Evolutionary conservation across 2,888 invertebrate species (phyloP).

Genomic region (Mimas tiliae): DNA sequence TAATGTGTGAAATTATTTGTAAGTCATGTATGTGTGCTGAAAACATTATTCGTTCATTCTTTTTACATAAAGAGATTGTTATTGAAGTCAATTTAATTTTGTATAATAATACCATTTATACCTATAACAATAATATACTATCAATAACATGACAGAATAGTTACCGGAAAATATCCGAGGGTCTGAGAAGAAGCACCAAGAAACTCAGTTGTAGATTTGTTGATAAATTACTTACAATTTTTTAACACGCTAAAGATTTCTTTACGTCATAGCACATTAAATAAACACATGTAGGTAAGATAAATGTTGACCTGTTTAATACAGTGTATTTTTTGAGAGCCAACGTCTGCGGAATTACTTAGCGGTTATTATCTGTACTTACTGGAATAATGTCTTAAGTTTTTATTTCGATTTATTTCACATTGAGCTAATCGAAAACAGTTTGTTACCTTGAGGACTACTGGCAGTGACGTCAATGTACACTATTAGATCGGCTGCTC

Average conservation of each 20-base stretch:
- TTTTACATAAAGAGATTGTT: too few relatives aligned
- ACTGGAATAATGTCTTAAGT: background rate
- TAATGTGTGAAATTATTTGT: too few relatives aligned
- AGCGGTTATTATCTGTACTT: slow-evolving; percentile 8
- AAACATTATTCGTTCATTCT: too few relatives aligned
- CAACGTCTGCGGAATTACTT: slow-evolving; percentile 7
- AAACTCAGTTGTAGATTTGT: background rate
- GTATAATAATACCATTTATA: too few relatives aligned
- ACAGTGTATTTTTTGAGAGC: slow-evolving; percentile 1
- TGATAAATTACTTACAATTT: background rate
- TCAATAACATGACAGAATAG: too few relatives aligned
- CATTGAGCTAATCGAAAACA: background rate
- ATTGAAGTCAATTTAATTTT: too few relatives aligned
- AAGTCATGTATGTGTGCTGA: too few relatives aligned
- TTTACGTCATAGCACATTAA: background rate
- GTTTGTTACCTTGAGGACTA: too few relatives aligned
- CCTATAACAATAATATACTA: too few relatives aligned
- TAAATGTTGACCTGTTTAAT: slow-evolving; percentile 12
- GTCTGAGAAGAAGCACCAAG: background rate
- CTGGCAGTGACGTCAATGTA: too few relatives aligned
- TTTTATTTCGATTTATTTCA: background rate
- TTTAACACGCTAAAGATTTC: background rate
- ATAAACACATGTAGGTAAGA: slow-evolving; percentile 7
- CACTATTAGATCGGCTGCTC: too few relatives aligned
- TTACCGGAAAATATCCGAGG: too few relatives aligned